phyloP scores from a whole-genome alignment of 2,113 vertebrate genomes.

The Eclectus roratus region DNA sequence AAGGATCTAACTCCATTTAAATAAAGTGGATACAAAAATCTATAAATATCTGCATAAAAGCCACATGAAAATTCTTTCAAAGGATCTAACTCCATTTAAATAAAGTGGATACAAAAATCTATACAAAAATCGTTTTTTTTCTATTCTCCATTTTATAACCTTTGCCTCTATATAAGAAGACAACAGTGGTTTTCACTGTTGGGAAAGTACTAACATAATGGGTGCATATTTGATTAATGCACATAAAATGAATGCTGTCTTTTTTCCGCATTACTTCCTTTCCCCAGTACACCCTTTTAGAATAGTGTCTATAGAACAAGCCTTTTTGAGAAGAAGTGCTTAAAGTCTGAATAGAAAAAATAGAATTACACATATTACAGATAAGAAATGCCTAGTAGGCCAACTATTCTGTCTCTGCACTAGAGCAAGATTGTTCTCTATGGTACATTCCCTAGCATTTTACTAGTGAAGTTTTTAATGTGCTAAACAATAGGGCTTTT shows the following conservation, averaged over 20 bases:
- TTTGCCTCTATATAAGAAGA: neutral
- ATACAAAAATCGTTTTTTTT: neutral
- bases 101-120: neutral
- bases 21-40: too few species aligned
- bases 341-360: constrained; percentile 14
- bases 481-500: neutral
- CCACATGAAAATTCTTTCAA: neutral
- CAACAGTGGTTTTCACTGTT: neutral
- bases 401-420: neutral
- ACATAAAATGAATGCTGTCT: neutral
- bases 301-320: neutral
- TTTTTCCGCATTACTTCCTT: neutral
- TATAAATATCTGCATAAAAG: neutral
- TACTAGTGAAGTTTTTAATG: neutral
- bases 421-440: neutral
- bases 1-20: neutral
- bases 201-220: neutral
- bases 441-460: neutral
- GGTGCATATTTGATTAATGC: neutral
- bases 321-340: neutral
- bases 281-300: neutral
- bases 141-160: neutral
- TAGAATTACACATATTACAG: neutral
- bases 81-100: neutral
- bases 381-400: neutral